A percentile compares a stretch with the other conserved stretches of the same genome.
phyloP scores from a whole-genome alignment of 2,888 invertebrate genomes.

The Myopa testacea region DNA sequence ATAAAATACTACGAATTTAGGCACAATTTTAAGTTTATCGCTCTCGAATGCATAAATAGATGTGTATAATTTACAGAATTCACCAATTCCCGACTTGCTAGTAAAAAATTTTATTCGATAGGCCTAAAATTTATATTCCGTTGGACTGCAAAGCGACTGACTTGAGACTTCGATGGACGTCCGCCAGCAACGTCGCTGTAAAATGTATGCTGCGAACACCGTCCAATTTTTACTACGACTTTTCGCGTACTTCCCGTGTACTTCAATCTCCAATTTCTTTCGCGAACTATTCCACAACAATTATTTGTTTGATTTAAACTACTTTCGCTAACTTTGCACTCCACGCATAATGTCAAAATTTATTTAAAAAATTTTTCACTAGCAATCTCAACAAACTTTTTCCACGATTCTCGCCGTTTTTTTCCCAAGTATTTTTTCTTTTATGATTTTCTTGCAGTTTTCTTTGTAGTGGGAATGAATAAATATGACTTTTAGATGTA shows the following conservation, averaged over 20 bases:
- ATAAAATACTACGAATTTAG: slow-evolving; percentile 47
- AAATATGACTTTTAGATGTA: background rate
- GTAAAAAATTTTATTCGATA: slow-evolving; percentile 29
- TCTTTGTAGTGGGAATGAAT: slow-evolving; percentile 50
- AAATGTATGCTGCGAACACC: slow-evolving; percentile 42
- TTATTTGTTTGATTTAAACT: slow-evolving; percentile 51
- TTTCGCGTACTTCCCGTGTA: slow-evolving; percentile 52
- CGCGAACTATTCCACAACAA: slow-evolving; percentile 51
- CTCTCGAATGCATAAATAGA: slow-evolving; percentile 19
- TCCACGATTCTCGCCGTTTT: slow-evolving; percentile 58
- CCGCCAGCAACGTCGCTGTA: slow-evolving; percentile 30
- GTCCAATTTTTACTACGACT: slow-evolving; percentile 41
- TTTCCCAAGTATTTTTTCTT: slow-evolving; percentile 37
- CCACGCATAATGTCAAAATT: slow-evolving; percentile 63
- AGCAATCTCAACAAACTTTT: slow-evolving; percentile 57
- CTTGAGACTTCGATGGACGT: slow-evolving; percentile 45
- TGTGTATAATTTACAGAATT: slow-evolving; percentile 1
- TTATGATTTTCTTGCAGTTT: slow-evolving; percentile 33
- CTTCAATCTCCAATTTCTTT: slow-evolving; percentile 53
- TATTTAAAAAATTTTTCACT: slow-evolving; percentile 54
- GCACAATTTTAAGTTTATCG: slow-evolving; percentile 53
- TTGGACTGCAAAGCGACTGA: slow-evolving; percentile 19
- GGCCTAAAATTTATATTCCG: slow-evolving; percentile 53
- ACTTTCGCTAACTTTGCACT: slow-evolving; percentile 60
- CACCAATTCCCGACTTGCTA: slow-evolving; percentile 24